Conservation (phyloP, 2,888 invertebrate species). For the Sinhomidia bicolor region DNA sequence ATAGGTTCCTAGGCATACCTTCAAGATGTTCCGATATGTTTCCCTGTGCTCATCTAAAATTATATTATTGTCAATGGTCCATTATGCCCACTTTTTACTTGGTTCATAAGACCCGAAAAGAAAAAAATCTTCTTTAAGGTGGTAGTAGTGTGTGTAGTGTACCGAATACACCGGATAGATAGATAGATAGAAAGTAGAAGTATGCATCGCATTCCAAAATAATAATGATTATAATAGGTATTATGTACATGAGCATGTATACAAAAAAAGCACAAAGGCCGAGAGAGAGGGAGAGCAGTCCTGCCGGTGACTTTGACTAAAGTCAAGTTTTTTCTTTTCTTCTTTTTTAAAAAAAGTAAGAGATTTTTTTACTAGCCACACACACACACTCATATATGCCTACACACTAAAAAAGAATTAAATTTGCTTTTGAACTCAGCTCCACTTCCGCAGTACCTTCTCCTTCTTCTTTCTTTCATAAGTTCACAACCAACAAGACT, state of each 20-base stretch:
- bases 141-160: background rate
- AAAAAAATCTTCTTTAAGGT: constrained; percentile 1
- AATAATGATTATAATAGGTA: constrained; percentile 46
- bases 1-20: background rate
- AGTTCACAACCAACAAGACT: background rate
- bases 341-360: too few relatives aligned
- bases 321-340: constrained; percentile 40
- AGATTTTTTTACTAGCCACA: background rate
- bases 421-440: constrained; percentile 59
- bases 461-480: background rate
- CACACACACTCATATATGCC: background rate
- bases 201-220: constrained; percentile 45
- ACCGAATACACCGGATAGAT: background rate
- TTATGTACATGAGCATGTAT: background rate
- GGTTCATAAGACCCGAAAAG: constrained; percentile 47
- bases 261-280: background rate
- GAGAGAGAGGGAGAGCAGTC: background rate
- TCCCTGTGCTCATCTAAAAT: constrained; percentile 55
- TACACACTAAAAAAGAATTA: constrained; percentile 10
- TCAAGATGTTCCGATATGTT: background rate
- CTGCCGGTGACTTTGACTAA: constrained; percentile 28
- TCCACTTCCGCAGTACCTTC: constrained; percentile 44
- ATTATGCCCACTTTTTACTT: constrained; percentile 61
- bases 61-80: constrained; percentile 70
- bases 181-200: too few relatives aligned